Base-by-base conservation (phyloP, 2,113 vertebrate species). In the Psephotus haematonotus region DNA sequence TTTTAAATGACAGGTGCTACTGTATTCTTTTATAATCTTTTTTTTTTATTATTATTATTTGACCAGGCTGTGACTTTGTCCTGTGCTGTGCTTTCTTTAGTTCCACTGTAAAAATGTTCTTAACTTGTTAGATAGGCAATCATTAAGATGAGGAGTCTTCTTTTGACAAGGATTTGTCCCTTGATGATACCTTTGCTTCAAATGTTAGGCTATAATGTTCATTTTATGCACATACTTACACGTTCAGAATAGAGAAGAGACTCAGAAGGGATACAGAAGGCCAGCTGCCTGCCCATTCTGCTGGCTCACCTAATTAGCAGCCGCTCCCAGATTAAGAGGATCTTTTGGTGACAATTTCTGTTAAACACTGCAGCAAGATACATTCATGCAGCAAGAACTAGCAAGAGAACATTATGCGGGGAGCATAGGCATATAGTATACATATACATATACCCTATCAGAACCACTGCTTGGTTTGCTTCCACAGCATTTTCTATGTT, bases 161-260 rank as follows among this genome's bases (percentile, higher is more conserved):
- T 62, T 93, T 65, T 82, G 25, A 94, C 13, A 78, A 71, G 27
- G 60, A 86, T 41, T 52, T 35, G 5, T 81, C 65, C 33, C 29
- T 86, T 14, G 2, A 72, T 62, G 49, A 84, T 37, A 79, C 13
- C 37, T 82, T 53, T 33, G n/a, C 86, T 95, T 93, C 78, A 84
- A 72, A 84, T 44, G 27, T 92, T 95, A 77, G 47, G 78, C 75
- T 90, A 74, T 75, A 95, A 70, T 47, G 52, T 76, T 55, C 70
- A 89, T 86, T 94, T 93, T 80, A 90, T 70, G 49, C 46, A 85
- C 65, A 78, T 74, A 82, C 29, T 83, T 96, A 57, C 71, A 63
- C 15, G 22, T 95, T 44, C 71, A 93, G 79, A 93, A 77, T 50
- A 60, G 71, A 96, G 84, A 91, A 86, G 52, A 93, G 37, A 18